These are phyloP conservation scores for Chrysocyon brachyurus DNA, from an alignment of 2,797 vertebrate genomes.

Conservation along the genomic window DNA sequence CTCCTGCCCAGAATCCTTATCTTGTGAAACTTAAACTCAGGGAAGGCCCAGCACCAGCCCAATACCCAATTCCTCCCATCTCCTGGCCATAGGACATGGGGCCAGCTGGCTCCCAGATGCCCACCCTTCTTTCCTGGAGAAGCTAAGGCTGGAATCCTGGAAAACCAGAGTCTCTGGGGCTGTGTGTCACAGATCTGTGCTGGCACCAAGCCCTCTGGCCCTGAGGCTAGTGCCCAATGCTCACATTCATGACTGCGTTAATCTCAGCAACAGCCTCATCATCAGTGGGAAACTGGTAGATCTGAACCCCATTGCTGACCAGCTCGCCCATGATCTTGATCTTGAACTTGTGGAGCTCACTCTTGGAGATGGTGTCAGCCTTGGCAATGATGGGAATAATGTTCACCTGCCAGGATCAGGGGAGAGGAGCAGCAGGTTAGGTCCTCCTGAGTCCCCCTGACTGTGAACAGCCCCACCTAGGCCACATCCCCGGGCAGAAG, in stretches of 20 bases:
- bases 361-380: slow-evolving; percentile 99
- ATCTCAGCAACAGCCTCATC: slow-evolving; percentile 97
- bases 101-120: not conserved
- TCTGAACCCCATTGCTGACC: slow-evolving; percentile 99
- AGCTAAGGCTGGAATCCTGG: not conserved
- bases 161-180: not conserved
- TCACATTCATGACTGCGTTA: slow-evolving; percentile 99
- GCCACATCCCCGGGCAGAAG: not conserved
- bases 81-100: not conserved
- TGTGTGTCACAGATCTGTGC: not conserved
- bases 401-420: slow-evolving; percentile 92
- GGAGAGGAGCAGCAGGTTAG: not conserved
- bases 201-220: not conserved
- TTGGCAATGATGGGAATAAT: slow-evolving; percentile 99
- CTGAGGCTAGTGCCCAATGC: slow-evolving; percentile 73
- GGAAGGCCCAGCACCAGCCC: not conserved
- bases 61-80: not conserved
- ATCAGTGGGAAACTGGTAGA: slow-evolving; percentile 99
- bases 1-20: not conserved
- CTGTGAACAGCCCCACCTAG: not conserved
- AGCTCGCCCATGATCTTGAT: slow-evolving; percentile 99
- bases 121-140: not conserved
- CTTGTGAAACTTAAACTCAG: not conserved
- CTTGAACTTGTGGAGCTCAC: slow-evolving; percentile 99
- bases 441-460: not conserved